Evolutionary conservation across 1,140 invertebrate genomes (phyloP).

Genomic region (Drosophila azteca): DNA sequence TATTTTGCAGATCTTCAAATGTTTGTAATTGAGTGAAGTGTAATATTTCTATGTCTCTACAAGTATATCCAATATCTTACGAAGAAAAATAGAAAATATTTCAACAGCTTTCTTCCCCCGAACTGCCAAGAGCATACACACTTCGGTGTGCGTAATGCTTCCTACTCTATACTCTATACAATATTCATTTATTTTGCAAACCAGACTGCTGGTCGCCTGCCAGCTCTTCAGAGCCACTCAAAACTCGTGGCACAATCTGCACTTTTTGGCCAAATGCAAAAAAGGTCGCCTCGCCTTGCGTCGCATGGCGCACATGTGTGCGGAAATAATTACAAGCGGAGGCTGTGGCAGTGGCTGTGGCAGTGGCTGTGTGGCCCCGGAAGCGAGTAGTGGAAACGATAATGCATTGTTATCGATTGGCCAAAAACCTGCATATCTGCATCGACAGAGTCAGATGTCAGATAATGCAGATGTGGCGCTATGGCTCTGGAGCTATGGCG

Average conservation of each 20-base stretch:
- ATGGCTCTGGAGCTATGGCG: no score
- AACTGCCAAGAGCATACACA: no score
- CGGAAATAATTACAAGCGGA: conserved; percentile 49
- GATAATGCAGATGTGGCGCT: neutral
- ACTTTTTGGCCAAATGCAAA: conserved; percentile 34
- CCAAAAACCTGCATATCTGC: conserved; percentile 43
- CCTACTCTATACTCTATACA: no score
- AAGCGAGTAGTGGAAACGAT: conserved; percentile 15
- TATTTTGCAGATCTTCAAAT: no score
- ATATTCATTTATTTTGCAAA: conserved; percentile 23
- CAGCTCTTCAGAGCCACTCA: conserved; percentile 8
- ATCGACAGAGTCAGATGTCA: conserved; percentile 23
- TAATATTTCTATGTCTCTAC: no score
- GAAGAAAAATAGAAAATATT: no score
- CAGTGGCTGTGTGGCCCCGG: conserved; percentile 20
- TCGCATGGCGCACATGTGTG: conserved; percentile 40
- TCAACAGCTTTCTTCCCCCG: no score
- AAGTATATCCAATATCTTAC: no score
- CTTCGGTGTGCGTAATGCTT: no score
- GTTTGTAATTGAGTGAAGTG: no score
- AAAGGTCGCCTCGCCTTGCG: conserved; percentile 3
- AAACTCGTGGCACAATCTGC: conserved; percentile 1
- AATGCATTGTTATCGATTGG: conserved; percentile 54
- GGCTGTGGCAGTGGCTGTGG: conserved; percentile 18
- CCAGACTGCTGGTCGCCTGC: conserved; percentile 61